These are phyloP conservation scores for Blastomussa wellsi DNA, from an alignment of 92 coral and sea anemone species.

Conservation along the genomic window DNA sequence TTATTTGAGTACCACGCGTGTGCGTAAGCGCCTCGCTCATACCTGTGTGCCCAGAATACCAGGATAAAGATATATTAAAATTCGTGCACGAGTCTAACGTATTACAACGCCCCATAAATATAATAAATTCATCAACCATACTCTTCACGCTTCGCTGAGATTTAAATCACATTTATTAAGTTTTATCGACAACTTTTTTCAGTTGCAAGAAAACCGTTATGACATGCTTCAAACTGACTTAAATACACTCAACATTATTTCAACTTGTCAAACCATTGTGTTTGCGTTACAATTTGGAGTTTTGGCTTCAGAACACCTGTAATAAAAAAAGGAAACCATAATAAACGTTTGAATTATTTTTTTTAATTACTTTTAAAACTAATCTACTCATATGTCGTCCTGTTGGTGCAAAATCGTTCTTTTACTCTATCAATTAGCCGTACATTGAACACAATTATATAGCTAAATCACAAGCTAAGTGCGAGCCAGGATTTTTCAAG, in stretches of 20 bases:
- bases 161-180: conserved; percentile 14
- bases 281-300: background rate
- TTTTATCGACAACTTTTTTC: background rate
- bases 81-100: no score
- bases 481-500: no score
- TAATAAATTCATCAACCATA: background rate
- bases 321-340: background rate
- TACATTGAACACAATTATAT: no score
- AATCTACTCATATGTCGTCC: background rate
- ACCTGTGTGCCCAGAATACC: no score
- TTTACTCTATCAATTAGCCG: no score
- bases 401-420: background rate
- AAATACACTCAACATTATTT: background rate
- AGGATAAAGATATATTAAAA: no score
- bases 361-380: background rate
- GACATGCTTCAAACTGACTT: background rate
- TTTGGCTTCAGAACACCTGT: background rate
- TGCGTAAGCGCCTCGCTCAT: no score
- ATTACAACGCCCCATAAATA: no score
- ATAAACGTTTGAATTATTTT: background rate
- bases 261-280: background rate
- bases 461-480: no score
- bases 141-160: background rate
- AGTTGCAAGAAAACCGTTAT: background rate
- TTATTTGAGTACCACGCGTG: no score